Base-by-base conservation (phyloP, 1,140 invertebrate species). In the Grapholita molesta region DNA sequence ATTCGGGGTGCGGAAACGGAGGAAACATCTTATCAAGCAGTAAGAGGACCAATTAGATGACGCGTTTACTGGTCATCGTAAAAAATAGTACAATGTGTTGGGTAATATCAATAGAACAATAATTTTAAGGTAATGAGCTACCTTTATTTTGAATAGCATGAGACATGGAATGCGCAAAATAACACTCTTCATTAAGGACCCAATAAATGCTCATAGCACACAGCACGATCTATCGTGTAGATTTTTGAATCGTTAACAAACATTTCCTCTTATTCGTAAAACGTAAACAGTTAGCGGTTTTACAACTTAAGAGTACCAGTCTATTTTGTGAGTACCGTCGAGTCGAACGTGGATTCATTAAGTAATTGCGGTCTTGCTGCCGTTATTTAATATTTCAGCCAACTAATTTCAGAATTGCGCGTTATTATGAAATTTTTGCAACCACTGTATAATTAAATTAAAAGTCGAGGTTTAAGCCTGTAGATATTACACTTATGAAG, bases 11-110 rank as follows among this genome's bases (percentile, higher is more conserved):
- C 69, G 64, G 69, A 67, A 71, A 66, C 69, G 67, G 28, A 67
- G 72, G 69, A 74, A 74, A 57, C 69, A 64, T 42, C 71, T 71
- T 71, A 74, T 74, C 69, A 71, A 64, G 38, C 69, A 69, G 68
- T 74, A 69, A n/a, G n/a, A n/a, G n/a, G n/a, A n/a, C n/a, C n/a
- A n/a, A n/a, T 30, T 30, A 30, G 28, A 30, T 30, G 28, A 4
- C 28, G 7, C 7, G 7, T 30, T 30, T 30, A 30, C n/a, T n/a
- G n/a, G n/a, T n/a, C n/a, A n/a, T n/a, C n/a, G n/a, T n/a, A n/a
- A n/a, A n/a, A n/a, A n/a, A n/a, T n/a, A n/a, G n/a, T n/a, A n/a
- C n/a, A n/a, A n/a, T n/a, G n/a, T n/a, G n/a, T n/a, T n/a, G n/a
- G n/a, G n/a, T n/a, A n/a, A n/a, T n/a, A n/a, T n/a, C n/a, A n/a